phyloP scores from a whole-genome alignment of 1,140 invertebrate genomes.

The Drosophila kikkawai region DNA sequence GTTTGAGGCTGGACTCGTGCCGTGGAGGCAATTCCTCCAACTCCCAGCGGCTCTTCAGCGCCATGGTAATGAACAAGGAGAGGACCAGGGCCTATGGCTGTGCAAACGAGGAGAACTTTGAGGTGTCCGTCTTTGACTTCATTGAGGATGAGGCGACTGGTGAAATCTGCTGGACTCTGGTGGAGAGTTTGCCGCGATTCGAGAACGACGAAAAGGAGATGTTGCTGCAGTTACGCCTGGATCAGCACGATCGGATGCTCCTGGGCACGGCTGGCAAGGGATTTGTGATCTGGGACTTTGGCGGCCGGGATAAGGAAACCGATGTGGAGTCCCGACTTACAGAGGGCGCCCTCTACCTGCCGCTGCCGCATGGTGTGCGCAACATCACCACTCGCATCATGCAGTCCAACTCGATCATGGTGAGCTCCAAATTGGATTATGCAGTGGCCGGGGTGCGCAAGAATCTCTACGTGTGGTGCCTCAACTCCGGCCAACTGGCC shows the following conservation, averaged over 20 bases:
- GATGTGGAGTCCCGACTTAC: slow-evolving; percentile 62
- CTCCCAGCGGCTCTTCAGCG: slow-evolving; percentile 91
- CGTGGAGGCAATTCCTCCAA: slow-evolving; percentile 87
- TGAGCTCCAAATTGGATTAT: slow-evolving; percentile 95
- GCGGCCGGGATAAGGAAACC: slow-evolving; percentile 54
- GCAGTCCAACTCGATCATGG: slow-evolving; percentile 94
- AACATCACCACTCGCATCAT: slow-evolving; percentile 97
- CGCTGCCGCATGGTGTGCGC: slow-evolving; percentile 94
- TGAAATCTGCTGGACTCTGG: slow-evolving; percentile 87
- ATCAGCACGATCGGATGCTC: slow-evolving; percentile 91
- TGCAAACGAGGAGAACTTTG: slow-evolving; percentile 86
- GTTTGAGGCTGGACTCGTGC: slow-evolving; percentile 89
- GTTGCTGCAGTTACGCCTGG: slow-evolving; percentile 93
- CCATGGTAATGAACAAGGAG: slow-evolving; percentile 88
- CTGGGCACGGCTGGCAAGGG: slow-evolving; percentile 94
- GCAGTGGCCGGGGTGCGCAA: slow-evolving; percentile 98
- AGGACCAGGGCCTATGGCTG: slow-evolving; percentile 88
- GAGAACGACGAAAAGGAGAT: slow-evolving; percentile 90
- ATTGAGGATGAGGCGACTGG: slow-evolving; percentile 84
- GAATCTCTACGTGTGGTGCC: slow-evolving; percentile 97
- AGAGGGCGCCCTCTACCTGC: slow-evolving; percentile 88
- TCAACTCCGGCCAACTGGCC: slow-evolving; percentile 91
- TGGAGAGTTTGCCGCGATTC: slow-evolving; percentile 87
- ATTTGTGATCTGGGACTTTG: slow-evolving; percentile 91
- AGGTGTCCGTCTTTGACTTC: slow-evolving; percentile 84